Conservation (phyloP, 2,888 invertebrate species). For the Alloscopus bannaensis region DNA sequence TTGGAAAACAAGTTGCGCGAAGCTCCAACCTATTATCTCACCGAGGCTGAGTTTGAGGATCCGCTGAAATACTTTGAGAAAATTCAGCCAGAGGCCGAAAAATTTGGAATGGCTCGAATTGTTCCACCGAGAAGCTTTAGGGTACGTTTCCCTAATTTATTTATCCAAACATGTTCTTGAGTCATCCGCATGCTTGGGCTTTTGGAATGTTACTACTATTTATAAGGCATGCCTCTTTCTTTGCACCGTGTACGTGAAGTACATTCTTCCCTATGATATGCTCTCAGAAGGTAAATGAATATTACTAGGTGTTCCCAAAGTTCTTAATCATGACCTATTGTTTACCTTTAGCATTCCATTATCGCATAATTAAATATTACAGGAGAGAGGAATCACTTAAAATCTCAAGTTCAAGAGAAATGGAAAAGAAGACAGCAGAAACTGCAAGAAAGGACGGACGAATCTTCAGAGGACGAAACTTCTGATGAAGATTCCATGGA, state of each 20-base stretch:
- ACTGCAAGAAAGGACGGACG: constrained; percentile 76
- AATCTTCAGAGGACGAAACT: constrained; percentile 74
- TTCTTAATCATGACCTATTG: too few relatives aligned
- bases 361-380: too few relatives aligned
- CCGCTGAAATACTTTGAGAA: constrained; percentile 90
- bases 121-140: constrained; percentile 88
- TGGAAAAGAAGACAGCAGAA: constrained; percentile 82
- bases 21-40: constrained; percentile 88
- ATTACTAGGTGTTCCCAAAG: too few relatives aligned
- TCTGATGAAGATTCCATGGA: constrained; percentile 77
- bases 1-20: constrained; percentile 76
- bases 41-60: constrained; percentile 89
- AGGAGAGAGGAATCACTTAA: constrained; percentile 85
- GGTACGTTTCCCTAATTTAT: constrained; percentile 73
- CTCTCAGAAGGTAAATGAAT: constrained; percentile 83
- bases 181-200: too few relatives aligned
- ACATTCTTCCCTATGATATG: constrained; percentile 91
- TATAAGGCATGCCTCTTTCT: too few relatives aligned
- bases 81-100: constrained; percentile 84
- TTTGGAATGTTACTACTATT: too few relatives aligned
- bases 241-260: constrained; percentile 93
- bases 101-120: constrained; percentile 91
- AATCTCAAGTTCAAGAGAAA: constrained; percentile 84
- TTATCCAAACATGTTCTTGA: too few relatives aligned
- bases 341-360: not conserved